These are phyloP conservation scores for Lampropteryx suffumata DNA, from an alignment of 2,888 invertebrate species.

Conservation along the genomic window DNA sequence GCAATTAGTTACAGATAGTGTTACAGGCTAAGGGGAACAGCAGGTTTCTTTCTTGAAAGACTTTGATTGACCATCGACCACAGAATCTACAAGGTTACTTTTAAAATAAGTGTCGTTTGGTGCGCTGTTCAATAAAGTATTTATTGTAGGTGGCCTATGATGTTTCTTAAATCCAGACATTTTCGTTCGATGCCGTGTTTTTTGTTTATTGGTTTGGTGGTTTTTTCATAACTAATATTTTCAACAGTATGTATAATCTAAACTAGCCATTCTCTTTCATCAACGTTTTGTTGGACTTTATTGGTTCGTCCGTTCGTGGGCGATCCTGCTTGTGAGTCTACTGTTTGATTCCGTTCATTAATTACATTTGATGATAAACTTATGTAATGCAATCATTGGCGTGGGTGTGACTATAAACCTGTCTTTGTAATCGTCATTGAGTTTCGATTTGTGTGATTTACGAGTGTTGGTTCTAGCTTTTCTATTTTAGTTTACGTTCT, in stretches of 20 bases:
- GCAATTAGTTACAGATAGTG: constrained; percentile 50
- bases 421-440: constrained; percentile 31
- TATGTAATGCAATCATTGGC: constrained; percentile 36
- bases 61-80: too few relatives aligned
- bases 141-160: too few relatives aligned
- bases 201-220: too few relatives aligned
- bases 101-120: too few relatives aligned
- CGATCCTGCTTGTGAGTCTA: constrained; percentile 41
- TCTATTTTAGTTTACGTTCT: constrained; percentile 12
- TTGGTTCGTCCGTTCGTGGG: constrained; percentile 37
- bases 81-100: too few relatives aligned
- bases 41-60: background rate
- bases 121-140: too few relatives aligned
- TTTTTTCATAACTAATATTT: too few relatives aligned
- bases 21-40: constrained; percentile 32
- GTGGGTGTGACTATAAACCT: constrained; percentile 35
- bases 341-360: constrained; percentile 46
- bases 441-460: constrained; percentile 34
- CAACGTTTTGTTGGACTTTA: constrained; percentile 30
- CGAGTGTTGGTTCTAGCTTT: constrained; percentile 20
- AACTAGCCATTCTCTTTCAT: background rate
- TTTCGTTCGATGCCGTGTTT: too few relatives aligned
- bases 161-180: too few relatives aligned
- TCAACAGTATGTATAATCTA: background rate
- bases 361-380: constrained; percentile 42